Evolutionary conservation across 2,113 vertebrate genomes (phyloP), one percentile per base, ranked within the genome.

Genomic region (Campylomormyrus tamandua): DNA sequence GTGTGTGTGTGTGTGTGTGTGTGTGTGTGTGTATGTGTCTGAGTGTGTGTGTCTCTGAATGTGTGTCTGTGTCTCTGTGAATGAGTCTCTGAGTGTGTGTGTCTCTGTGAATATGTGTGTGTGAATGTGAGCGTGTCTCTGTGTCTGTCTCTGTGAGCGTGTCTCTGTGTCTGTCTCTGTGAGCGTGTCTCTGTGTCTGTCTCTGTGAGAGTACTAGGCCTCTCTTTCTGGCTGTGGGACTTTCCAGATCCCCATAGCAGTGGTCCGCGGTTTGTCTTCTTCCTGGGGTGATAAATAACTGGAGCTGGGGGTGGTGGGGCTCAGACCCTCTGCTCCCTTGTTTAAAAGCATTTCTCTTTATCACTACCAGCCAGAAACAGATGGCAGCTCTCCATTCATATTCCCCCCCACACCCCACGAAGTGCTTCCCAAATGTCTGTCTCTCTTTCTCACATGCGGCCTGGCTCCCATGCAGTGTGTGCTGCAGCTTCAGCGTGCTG

Each of bases 271-370:
- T 35, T 83, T 66, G 35, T 31, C 70, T 52, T 90, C 52, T 87
- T 89, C 87, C 86, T 53, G 92, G 91, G 85, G 50, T 80, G 66
- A 89, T 91, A 89, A 70, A 90, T 90, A 70, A 62, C 45, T 83
- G 83, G 10, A 48, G 83, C 52, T 42, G 83, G 83, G 89, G 56
- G 45, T 11, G 49, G 19, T 9, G 35, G 89, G 50, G 90, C 90
- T 89, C 90, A 90, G 31, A 83, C 56, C 86, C 90, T 83, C 50
- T 80, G 53, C 5, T n/a, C 53, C 53, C 70, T 77, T 56, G 52
- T 90, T 90, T 85, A 89, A 89, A 91, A 90, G 62, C 90, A 53
- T 53, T 89, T 52, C 49, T 88, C 83, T 91, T 91, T 91, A 92
- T 90, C 90, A 39, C 56, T 90, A 89, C 89, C 90, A 89, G 91